These are phyloP conservation scores for Hydrozoanthus tunicans DNA, from an alignment of 64 coral and sea anemone species.

Conservation along the genomic window DNA sequence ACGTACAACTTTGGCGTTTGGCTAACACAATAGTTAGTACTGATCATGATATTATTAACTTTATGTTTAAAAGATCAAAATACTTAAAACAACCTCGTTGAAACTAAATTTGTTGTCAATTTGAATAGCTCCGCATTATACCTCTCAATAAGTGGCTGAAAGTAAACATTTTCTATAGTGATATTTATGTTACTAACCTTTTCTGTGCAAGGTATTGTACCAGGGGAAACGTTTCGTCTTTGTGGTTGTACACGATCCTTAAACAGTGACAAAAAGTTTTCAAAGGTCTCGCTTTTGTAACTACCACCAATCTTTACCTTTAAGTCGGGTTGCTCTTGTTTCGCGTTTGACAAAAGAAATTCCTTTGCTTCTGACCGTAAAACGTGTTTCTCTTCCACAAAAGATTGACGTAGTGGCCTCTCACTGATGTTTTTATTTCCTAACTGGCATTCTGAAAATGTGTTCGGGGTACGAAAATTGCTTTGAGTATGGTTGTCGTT, in stretches of 20 bases:
- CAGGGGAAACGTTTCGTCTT: neutral
- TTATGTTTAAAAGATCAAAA: too few species aligned
- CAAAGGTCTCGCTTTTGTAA: neutral
- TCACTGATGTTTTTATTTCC: neutral
- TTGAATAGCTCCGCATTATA: too few species aligned
- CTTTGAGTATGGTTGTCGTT: neutral
- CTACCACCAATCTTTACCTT: too few species aligned
- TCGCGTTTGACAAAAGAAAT: neutral
- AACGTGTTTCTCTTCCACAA: neutral
- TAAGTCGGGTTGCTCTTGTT: neutral
- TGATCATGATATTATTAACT: too few species aligned
- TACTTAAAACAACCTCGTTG: too few species aligned
- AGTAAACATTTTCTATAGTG: too few species aligned
- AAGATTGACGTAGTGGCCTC: neutral
- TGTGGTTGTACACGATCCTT: neutral
- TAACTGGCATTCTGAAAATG: neutral
- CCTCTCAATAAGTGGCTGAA: too few species aligned
- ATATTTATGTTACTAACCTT: neutral
- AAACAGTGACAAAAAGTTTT: neutral
- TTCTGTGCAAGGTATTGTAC: neutral
- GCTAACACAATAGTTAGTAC: too few species aligned
- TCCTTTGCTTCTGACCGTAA: neutral
- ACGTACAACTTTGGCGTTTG: too few species aligned
- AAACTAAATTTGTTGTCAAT: too few species aligned
- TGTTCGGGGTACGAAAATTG: neutral